Evolutionary conservation across 2,113 vertebrate species (phyloP).

Genomic region (Poecilia latipinna): DNA sequence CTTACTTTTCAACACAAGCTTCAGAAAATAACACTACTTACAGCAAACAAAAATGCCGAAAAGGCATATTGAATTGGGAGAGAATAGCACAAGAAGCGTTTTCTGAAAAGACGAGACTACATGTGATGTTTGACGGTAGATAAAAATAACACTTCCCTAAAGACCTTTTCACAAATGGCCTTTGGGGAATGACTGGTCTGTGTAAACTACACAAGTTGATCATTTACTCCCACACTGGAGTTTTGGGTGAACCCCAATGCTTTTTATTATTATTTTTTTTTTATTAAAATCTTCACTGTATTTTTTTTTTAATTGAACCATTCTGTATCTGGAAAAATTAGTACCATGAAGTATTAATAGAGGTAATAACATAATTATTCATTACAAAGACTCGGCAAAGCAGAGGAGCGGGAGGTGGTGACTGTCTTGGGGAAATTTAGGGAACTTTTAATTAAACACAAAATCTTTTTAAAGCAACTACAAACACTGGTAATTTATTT

Average conservation of each 20-base stretch:
- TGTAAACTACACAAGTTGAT: neutral
- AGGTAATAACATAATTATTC: conserved; percentile 1
- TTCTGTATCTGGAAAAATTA: neutral
- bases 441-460: conserved; percentile 33
- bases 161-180: too few relatives aligned
- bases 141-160: too few relatives aligned
- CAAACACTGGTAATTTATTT: conserved; percentile 34
- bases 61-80: too few relatives aligned
- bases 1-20: too few relatives aligned
- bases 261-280: neutral
- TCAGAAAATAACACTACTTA: too few relatives aligned
- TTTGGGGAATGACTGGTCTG: too few relatives aligned
- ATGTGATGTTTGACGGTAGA: too few relatives aligned
- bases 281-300: neutral
- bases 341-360: neutral
- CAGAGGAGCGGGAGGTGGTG: neutral
- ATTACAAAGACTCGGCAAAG: neutral
- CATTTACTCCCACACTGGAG: too few relatives aligned
- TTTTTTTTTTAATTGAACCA: too few relatives aligned
- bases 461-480: conserved; percentile 13
- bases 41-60: too few relatives aligned
- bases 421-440: conserved; percentile 21
- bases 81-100: too few relatives aligned
- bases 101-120: too few relatives aligned
- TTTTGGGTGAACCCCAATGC: neutral